Percentiles rank a stretch among this genome's conserved stretches.
phyloP scores from a whole-genome alignment of 2,113 vertebrate genomes.

The Cyphomyrus discorhynchus region DNA sequence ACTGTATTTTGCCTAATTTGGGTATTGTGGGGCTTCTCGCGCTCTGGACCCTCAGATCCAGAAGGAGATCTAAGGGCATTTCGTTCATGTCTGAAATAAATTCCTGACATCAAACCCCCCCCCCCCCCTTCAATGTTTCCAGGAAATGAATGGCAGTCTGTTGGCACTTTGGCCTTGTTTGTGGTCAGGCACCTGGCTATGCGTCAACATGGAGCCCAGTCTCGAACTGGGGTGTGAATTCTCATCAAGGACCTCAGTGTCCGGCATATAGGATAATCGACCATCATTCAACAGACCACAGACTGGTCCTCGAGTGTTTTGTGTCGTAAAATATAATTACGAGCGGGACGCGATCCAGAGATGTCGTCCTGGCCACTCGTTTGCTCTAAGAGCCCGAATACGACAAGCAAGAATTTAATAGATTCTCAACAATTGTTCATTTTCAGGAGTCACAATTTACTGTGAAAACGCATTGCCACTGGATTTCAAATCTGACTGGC shows the following conservation, averaged over 20 bases:
- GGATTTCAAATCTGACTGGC: background rate
- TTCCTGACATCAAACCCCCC: background rate
- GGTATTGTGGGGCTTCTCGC: background rate
- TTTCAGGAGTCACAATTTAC: background rate
- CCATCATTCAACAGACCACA: background rate
- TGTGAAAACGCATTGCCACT: background rate
- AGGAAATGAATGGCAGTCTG: background rate
- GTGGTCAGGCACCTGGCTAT: background rate
- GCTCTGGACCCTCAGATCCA: background rate
- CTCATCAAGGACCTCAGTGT: background rate
- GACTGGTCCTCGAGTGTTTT: background rate
- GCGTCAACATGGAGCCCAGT: background rate
- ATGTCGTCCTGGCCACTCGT: background rate
- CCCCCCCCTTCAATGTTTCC: background rate
- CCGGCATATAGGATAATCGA: background rate
- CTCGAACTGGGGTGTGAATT: background rate
- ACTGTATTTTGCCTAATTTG: background rate
- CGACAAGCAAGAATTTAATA: background rate
- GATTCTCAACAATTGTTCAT: background rate
- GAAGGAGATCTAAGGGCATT: background rate
- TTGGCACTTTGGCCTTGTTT: background rate
- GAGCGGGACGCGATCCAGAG: background rate
- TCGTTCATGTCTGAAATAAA: background rate
- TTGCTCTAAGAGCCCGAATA: background rate
- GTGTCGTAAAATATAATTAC: slow-evolving; percentile 8